phyloP scores from a whole-genome alignment of 2,888 invertebrate genomes.

The Lymantria dispar region DNA sequence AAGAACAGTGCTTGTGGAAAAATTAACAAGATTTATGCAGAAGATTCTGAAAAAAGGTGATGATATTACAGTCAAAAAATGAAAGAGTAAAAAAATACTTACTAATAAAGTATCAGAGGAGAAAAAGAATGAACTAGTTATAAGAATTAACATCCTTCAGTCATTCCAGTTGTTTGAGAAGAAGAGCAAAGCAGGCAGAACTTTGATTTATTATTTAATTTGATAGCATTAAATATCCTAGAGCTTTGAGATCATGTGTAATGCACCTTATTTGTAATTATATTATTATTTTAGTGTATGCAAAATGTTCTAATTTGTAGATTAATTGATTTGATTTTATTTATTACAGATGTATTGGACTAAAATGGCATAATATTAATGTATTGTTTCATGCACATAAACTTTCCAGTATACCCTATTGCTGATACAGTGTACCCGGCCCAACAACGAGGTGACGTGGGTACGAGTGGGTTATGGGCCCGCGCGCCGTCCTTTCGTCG shows the following conservation, averaged over 20 bases:
- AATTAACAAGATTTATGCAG: constrained; percentile 91
- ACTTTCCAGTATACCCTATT: no score
- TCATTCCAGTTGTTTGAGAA: constrained; percentile 83
- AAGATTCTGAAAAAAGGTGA: constrained; percentile 90
- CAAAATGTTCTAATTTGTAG: no score
- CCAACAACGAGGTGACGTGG: no score
- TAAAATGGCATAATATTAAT: no score
- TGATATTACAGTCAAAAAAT: constrained; percentile 88
- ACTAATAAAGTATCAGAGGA: constrained; percentile 91
- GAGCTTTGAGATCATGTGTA: background rate
- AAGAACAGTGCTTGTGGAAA: constrained; percentile 85
- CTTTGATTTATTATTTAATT: constrained; percentile 43
- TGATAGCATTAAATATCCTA: background rate
- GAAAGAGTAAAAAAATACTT: constrained; percentile 88
- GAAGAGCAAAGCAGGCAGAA: constrained; percentile 52
- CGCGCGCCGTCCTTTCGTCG: no score
- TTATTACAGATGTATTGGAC: no score
- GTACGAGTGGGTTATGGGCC: no score
- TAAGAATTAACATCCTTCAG: constrained; percentile 91
- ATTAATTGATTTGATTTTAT: no score
- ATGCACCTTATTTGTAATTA: background rate
- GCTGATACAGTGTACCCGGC: no score
- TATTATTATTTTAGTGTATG: no score
- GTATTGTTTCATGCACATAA: no score
- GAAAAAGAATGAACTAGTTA: constrained; percentile 90